Conservation (phyloP, 1,140 invertebrate species). For the Hyles vespertilio region DNA sequence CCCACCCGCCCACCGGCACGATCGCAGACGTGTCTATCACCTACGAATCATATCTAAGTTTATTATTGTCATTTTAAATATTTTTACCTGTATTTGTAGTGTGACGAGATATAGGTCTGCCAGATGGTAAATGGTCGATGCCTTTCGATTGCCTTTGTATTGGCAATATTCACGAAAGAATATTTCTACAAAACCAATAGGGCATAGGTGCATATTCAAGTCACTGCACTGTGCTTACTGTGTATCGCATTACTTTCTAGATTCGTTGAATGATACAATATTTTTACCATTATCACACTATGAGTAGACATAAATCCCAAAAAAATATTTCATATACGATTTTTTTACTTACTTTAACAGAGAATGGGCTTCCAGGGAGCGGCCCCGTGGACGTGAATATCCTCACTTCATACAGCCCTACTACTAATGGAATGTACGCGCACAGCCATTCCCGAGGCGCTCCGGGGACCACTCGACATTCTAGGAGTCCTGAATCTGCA, state of each 20-base stretch:
- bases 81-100: not conserved
- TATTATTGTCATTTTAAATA: not conserved
- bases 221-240: no score
- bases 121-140: not conserved
- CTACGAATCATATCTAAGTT: slow-evolving; percentile 20
- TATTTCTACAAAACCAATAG: no score
- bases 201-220: no score
- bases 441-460: slow-evolving; percentile 75
- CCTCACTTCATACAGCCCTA: slow-evolving; percentile 77
- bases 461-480: slow-evolving; percentile 57
- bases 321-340: no score
- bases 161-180: no score
- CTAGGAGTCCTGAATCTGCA: slow-evolving; percentile 59
- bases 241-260: no score
- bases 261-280: no score
- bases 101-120: no score
- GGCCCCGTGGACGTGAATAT: slow-evolving; percentile 76
- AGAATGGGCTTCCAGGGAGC: slow-evolving; percentile 78
- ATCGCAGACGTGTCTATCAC: slow-evolving; percentile 76
- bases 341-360: slow-evolving; percentile 69
- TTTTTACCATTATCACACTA: no score
- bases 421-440: slow-evolving; percentile 76
- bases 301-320: no score
- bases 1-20: slow-evolving; percentile 87
- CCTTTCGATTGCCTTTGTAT: no score